phyloP scores from a whole-genome alignment of 2,797 vertebrate species.

The Spondyliosoma cantharus region DNA sequence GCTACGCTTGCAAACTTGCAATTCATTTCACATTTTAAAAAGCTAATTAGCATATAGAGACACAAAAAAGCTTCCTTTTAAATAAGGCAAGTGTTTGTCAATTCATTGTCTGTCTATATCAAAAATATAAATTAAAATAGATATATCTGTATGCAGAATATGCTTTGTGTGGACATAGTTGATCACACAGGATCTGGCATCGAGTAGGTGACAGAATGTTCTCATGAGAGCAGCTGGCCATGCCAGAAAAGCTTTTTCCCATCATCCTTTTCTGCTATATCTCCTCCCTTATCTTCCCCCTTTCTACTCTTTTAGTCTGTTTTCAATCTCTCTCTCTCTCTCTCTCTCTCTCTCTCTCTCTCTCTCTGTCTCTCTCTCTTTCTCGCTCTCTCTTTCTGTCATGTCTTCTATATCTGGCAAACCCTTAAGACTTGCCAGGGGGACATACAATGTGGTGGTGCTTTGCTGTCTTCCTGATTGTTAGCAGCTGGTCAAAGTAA shows the following conservation, averaged over 20 bases:
- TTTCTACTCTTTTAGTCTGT: constrained; percentile 27
- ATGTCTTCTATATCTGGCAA: constrained; percentile 75
- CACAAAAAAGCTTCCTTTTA: not conserved
- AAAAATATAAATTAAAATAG: not conserved
- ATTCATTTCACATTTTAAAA: too few relatives aligned
- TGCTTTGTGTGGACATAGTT: constrained; percentile 42
- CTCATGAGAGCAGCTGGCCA: constrained; percentile 72
- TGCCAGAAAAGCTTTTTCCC: constrained; percentile 63
- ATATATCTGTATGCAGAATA: constrained; percentile 15
- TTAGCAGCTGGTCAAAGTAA: constrained; percentile 80
- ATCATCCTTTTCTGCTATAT: constrained; percentile 46
- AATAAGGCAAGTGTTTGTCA: not conserved
- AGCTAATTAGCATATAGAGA: not conserved
- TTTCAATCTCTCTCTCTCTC: constrained; percentile 27
- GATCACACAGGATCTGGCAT: constrained; percentile 69
- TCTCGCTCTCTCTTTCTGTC: constrained; percentile 24
- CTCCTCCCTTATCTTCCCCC: constrained; percentile 43
- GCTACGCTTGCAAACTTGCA: constrained; percentile 2
- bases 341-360: not conserved
- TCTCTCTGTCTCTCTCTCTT: constrained; percentile 2
- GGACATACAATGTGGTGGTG: constrained; percentile 73
- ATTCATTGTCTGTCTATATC: not conserved
- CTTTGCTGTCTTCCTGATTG: constrained; percentile 73
- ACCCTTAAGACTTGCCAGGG: constrained; percentile 74
- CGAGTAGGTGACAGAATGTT: constrained; percentile 74